These are phyloP conservation scores for Cephalopachus bancanus DNA, from an alignment of 2,797 vertebrate genomes.

Conservation along the genomic window DNA sequence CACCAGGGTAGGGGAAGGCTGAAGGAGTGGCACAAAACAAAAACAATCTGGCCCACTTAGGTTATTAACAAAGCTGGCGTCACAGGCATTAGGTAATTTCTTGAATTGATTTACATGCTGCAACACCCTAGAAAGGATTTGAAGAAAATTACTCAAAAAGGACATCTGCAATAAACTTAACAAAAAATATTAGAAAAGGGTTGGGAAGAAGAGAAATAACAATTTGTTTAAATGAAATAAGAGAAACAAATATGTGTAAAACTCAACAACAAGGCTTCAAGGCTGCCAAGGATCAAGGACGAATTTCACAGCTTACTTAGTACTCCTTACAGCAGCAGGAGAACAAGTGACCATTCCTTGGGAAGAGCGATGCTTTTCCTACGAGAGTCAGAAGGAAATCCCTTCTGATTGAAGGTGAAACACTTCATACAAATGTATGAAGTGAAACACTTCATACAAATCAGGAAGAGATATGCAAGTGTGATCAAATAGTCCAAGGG, in stretches of 20 bases:
- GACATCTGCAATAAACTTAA: neutral
- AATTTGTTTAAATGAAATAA: neutral
- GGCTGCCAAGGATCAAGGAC: neutral
- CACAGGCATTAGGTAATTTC: slow-evolving; percentile 52
- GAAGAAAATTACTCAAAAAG: slow-evolving; percentile 11
- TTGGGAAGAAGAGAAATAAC: neutral
- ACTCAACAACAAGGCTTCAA: neutral
- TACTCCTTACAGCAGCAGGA: neutral
- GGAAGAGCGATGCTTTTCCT: neutral
- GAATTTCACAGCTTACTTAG: rapidly evolving
- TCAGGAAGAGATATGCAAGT: neutral
- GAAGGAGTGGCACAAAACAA: neutral
- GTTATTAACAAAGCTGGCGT: neutral
- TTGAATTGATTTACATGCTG: slow-evolving; percentile 58
- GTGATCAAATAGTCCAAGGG: neutral
- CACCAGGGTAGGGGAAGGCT: neutral
- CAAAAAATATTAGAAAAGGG: slow-evolving; percentile 9
- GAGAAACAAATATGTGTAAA: neutral
- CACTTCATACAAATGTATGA: neutral
- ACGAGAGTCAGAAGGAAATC: neutral
- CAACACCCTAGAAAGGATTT: slow-evolving; percentile 46
- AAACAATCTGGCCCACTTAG: slow-evolving; percentile 14
- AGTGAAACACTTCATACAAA: neutral
- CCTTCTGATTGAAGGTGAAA: neutral
- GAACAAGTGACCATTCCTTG: neutral